Evolutionary conservation across 2,888 invertebrate genomes (phyloP).

Genomic region (Rotaria magnacalcarata): DNA sequence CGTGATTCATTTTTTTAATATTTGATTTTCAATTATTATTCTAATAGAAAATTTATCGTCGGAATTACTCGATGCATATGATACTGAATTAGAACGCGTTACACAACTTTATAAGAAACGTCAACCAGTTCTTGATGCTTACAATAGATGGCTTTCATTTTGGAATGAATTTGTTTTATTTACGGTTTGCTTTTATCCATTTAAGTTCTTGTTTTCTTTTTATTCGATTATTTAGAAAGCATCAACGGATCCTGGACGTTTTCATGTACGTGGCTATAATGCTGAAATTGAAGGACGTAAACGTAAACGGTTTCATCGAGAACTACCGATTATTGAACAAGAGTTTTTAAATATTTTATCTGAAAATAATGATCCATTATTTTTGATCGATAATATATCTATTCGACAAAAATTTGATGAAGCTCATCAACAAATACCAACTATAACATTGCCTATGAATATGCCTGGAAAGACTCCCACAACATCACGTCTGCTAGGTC

Average conservation of each 20-base stretch:
- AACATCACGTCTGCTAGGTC: neutral
- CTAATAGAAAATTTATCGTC: neutral
- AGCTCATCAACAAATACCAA: neutral
- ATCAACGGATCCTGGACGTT: conserved; percentile 15
- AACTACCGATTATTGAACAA: conserved; percentile 27
- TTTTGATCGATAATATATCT: neutral
- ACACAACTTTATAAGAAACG: neutral
- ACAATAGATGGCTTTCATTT: neutral
- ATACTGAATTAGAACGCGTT: neutral
- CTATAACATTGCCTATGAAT: neutral
- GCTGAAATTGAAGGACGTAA: neutral
- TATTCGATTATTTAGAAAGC: neutral
- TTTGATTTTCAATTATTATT: neutral
- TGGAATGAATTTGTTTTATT: conserved; percentile 17
- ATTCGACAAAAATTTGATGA: conserved; percentile 17
- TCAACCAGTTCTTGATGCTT: conserved; percentile 28
- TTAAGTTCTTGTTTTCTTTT: no score
- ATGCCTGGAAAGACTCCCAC: neutral
- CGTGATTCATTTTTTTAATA: neutral
- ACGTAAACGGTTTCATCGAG: conserved; percentile 16
- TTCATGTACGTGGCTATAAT: conserved; percentile 33
- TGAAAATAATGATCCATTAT: neutral
- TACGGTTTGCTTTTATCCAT: neutral
- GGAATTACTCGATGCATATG: conserved; percentile 18
- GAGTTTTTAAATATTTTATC: neutral